Evolutionary conservation across 1,140 invertebrate genomes (phyloP), one percentile per base, ranked within the genome.

Genomic region (Spodoptera litura): DNA sequence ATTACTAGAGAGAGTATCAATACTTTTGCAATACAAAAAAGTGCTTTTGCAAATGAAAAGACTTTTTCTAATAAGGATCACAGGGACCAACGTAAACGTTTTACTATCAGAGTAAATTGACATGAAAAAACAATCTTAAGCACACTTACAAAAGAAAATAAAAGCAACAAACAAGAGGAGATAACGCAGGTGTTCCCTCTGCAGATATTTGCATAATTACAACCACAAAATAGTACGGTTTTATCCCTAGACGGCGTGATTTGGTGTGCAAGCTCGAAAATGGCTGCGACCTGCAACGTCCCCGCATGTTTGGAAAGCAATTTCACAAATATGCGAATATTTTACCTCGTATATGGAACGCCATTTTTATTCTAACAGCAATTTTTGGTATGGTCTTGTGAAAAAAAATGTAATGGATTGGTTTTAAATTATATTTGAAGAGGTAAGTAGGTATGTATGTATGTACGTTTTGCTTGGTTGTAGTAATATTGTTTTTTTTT

Each of bases 251-350:
- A 71, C 51, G 68, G 56, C 68, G 52, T 55, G 25, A 71, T 38
- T 71, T 35, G 13, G 68, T 56, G 51, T 71, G 68, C 68, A 20
- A 55, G 13, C 44, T 53, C 52, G 68, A 38, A 71, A 71, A 71
- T 38, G 44, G 13, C 25, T n/a, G 68, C 68, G 64, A 51, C 15
- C 31, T 68, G 64, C 68, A 71, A 27, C 68, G 13, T 31, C 31
- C 38, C 15, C 53, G 49, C 66, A 53, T 56, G 68, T 71, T 71
- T 71, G 68, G n/a, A 71, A 71, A 71, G 68, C 68, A 71, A 71
- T 71, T 71, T 71, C 53, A 71, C 68, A 71, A 71, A 71, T 71
- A 71, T 71, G 68, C 68, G 68, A 71, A 56, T 55, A 71, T 71
- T 55, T 71, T 38, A 55, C 68, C 13, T 55, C 27, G 51, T 38